Evolutionary conservation across 2,888 invertebrate genomes (phyloP), one percentile per base, ranked within the genome.

Genomic region (Euphydryas editha): DNA sequence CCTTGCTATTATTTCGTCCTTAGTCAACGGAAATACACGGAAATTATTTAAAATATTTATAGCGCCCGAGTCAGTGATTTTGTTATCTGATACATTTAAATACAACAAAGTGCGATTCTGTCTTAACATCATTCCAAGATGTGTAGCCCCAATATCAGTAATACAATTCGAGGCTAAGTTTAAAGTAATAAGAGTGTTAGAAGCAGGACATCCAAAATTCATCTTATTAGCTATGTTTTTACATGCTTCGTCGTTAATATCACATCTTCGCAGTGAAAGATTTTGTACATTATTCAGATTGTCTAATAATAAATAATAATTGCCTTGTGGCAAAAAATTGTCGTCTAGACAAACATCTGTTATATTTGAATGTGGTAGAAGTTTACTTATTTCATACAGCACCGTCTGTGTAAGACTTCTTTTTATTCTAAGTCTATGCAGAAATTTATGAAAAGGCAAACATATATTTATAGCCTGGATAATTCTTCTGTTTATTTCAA

Each of bases 321-420:
- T 81, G 0, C 78, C 81, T 65, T 82, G 74, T 1, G 75, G 72
- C 0, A 87, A 71, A 63, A 64, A 63, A 4, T 79, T 77, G 55
- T 81, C 80, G 59, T 88, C 87, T 0, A 88, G 73, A 68, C 79
- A 80, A 21, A 88, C 55, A n/a, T 87, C 81, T 2, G 82, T 82
- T 59, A 88, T 71, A 62, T 81, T 81, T 3, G 87, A 86, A 70
- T 75, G 73, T 0, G 78, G 78, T 1, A 87, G 69, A 18, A 85
- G 71, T 68, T 81, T 81, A 3, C 72, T 69, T 2, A 88, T 78
- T 66, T 85, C 84, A 42, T 75, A 56, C 5, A 87, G 15, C 10
- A 77, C 39, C 17, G 20, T 5, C 5, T 67, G n/a, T 20, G 74
- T 72, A 0, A 86, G 64, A 6, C 75, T 72, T 59, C 72, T 78